Conservation (phyloP, 2,113 vertebrate species). For the Centropus unirufus region DNA sequence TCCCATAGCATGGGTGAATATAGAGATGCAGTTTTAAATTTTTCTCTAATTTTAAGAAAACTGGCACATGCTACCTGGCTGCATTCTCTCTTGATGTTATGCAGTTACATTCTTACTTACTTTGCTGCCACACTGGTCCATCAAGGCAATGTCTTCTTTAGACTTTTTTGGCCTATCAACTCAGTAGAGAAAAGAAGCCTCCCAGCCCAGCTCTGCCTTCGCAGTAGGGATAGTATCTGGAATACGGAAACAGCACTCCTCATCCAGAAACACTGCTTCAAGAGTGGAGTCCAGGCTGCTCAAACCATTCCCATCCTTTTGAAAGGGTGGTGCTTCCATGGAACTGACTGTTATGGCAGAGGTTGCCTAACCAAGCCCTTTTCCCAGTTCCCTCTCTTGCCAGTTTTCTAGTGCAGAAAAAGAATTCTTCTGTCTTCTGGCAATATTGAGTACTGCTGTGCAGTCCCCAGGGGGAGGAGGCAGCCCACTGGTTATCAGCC, state of each 20-base stretch:
- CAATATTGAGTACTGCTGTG: too few species aligned
- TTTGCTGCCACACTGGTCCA: too few species aligned
- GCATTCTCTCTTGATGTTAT: accelerated
- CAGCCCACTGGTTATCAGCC: accelerated
- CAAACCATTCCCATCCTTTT: too few species aligned
- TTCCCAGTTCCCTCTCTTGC: neutral
- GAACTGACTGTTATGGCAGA: neutral
- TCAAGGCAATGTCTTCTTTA: accelerated
- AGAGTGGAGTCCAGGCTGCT: neutral
- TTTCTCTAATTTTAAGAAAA: neutral
- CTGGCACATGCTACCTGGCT: accelerated
- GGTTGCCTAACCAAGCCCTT: neutral
- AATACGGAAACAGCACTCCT: neutral
- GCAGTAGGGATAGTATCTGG: accelerated
- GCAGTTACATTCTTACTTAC: neutral
- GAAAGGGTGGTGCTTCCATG: accelerated
- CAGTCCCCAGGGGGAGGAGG: neutral
- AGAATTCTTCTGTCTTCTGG: neutral
- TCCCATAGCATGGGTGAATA: neutral
- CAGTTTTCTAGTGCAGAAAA: neutral
- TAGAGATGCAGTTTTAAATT: neutral
- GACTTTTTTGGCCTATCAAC: neutral
- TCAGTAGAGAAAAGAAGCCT: neutral
- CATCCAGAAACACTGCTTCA: neutral
- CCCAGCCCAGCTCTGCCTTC: neutral